Base-by-base conservation (phyloP, 2,888 invertebrate genomes). In the Anorthoa munda region DNA sequence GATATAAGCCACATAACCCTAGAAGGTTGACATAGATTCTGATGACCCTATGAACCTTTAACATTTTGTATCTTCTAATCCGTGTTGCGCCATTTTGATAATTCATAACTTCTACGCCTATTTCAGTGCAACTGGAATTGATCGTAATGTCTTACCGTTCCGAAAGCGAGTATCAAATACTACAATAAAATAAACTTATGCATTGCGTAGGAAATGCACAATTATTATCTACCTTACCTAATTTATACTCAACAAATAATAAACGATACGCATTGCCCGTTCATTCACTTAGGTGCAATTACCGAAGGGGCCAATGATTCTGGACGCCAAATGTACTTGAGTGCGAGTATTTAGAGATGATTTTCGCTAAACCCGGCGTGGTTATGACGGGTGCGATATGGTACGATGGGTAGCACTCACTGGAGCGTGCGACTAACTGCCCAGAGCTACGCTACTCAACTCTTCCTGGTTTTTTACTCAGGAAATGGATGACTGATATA, bases 261-360 rank as follows among this genome's bases (percentile, higher is more conserved):
- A 72, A 88, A 87, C 86, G 56, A 76, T 80, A 85, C 81, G 75
- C 75, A 70, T 65, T 80, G 84, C 72, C 48, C 85, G 95, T 95
- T 94, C 95, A 92, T 95, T 95, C 95, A 95, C 95, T 95, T 94
- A 94, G 84, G 87, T 90, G 89, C 90, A 93, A 94, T 93, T 93
- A 93, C 92, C 60, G 46, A 60, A 66, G 75, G 65, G 75, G 77
- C 74, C 76, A 78, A 81, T 77, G 78, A 80, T 83, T 82, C 81
- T 69, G 72, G 73, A 67, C 31, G 23, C n/a, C n/a, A 53, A 50
- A 59, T 67, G 72, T 72, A 67, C 77, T 75, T 59, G 70, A 77
- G 66, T 59, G 23, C 55, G 50, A 23, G 76, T 81, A 69, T 80
- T 81, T 83, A 81, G 45, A 83, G 83, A 86, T 87, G 87, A 89